These are phyloP conservation scores for Halocynthia aurantium DNA, from an alignment of 23 tunicate species.

Conservation along the genomic window DNA sequence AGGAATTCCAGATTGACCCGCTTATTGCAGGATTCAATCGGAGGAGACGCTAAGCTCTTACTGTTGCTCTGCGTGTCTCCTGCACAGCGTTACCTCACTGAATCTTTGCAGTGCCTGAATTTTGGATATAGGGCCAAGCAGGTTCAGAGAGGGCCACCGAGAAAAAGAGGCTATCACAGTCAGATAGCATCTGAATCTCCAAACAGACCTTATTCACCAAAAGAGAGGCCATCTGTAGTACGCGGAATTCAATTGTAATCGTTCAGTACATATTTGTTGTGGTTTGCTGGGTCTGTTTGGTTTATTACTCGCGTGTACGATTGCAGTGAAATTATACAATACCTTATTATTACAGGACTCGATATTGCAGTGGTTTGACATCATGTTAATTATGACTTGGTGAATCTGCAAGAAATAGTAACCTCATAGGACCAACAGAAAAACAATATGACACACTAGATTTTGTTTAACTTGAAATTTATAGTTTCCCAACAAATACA, in stretches of 20 bases:
- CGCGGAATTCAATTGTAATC: constrained; percentile 24
- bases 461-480: too few species aligned
- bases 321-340: too few species aligned
- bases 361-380: too few species aligned
- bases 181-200: constrained; percentile 25
- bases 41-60: constrained; percentile 67
- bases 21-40: constrained; percentile 63
- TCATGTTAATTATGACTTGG: too few species aligned
- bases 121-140: constrained; percentile 61
- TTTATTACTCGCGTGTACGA: too few species aligned
- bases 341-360: too few species aligned
- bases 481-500: too few species aligned
- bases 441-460: too few species aligned
- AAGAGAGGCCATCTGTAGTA: constrained; percentile 34
- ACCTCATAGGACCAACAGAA: too few species aligned
- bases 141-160: constrained; percentile 54
- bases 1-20: constrained; percentile 62
- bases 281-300: too few species aligned
- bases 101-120: constrained; percentile 53
- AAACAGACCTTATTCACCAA: constrained; percentile 29
- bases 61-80: constrained; percentile 68
- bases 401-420: too few species aligned
- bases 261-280: not conserved
- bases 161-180: constrained; percentile 27
- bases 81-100: constrained; percentile 43